phyloP scores from a whole-genome alignment of 2,888 invertebrate genomes.

The Lepetodrilus schrolli region DNA sequence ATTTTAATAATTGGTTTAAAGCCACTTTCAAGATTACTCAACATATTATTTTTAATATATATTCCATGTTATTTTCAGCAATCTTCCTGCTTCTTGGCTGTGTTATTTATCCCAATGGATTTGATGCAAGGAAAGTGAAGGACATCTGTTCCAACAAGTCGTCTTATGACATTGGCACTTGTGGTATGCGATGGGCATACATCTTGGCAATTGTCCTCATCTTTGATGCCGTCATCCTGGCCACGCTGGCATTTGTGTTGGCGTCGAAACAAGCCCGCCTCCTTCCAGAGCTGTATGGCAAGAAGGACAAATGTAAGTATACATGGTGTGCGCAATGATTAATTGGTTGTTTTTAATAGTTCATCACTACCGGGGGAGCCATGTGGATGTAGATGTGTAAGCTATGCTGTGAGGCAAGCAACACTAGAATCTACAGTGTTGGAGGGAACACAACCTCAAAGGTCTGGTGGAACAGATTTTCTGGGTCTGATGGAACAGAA shows the following conservation, averaged over 20 bases:
- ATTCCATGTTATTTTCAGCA: slow-evolving; percentile 82
- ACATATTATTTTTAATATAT: not conserved
- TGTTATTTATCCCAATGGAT: slow-evolving; percentile 91
- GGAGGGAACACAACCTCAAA: too few species aligned
- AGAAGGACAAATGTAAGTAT: slow-evolving; percentile 61
- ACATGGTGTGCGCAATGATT: not conserved
- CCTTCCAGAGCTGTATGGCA: slow-evolving; percentile 59
- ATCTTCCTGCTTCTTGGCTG: slow-evolving; percentile 91
- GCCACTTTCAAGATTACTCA: too few species aligned
- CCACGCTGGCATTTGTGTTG: slow-evolving; percentile 93
- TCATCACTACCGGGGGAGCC: not conserved
- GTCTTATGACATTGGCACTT: slow-evolving; percentile 85
- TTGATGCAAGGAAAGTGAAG: slow-evolving; percentile 88
- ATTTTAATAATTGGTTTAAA: too few species aligned
- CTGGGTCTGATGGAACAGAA: too few species aligned
- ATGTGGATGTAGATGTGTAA: too few species aligned
- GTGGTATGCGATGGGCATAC: slow-evolving; percentile 87
- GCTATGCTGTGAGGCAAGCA: too few species aligned
- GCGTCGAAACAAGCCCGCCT: slow-evolving; percentile 84
- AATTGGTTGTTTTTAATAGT: not conserved
- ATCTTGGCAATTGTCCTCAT: slow-evolving; percentile 92
- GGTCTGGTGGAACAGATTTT: too few species aligned
- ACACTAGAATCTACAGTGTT: too few species aligned
- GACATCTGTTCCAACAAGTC: slow-evolving; percentile 88
- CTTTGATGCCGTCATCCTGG: slow-evolving; percentile 86